Evolutionary conservation across 2,113 vertebrate species (phyloP), one percentile per base, ranked within the genome.

Genomic region (Strigops habroptila): DNA sequence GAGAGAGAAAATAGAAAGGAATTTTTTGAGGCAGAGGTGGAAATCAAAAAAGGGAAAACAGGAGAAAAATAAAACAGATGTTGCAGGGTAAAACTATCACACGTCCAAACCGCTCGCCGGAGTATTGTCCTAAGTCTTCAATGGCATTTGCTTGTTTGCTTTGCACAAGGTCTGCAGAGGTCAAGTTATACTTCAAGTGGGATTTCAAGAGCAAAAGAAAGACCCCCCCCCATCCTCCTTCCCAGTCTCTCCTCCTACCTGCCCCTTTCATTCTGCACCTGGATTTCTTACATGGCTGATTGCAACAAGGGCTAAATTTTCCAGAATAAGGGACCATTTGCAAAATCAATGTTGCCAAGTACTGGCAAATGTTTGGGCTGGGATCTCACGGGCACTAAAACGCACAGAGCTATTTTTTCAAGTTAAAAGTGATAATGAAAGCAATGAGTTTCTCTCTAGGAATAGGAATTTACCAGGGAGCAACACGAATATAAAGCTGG

Each of bases 1-100:
- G 96, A 98, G 97, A 97, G 96, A 97, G 96, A 97, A 97, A 97
- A 97, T 14, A 88, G 91, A 94, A 97, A 96, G 88, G 33, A 53
- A 60, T 62, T 82, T 86, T 78, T 95, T 1, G n/a, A 96, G 79
- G 92, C 35, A 52, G 79, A 94, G n/a, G 65, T 78, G 88, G 86
- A 96, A 96, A 90, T 85, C 33, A 51, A 95, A 94, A 84, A 43
- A 49, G 35, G 59, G 63, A 67, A 55, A 95, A 84, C 10, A 53
- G 43, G 75, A 74, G 74, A 70, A 62, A 82, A 85, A 52, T 25
- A 53, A 88, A 96, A 82, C 48, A 81, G 82, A 95, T 60, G 80
- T 81, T 65, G 55, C 62, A 75, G 91, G 86, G 82, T 82, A 91
- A 82, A 97, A 90, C 62, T 77, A 60, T 67, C 76, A 82, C 74